Percentiles rank a stretch among this genome's conserved stretches.
Conservation (phyloP, 2,797 vertebrate genomes). For the Diglossa cyanea region DNA sequence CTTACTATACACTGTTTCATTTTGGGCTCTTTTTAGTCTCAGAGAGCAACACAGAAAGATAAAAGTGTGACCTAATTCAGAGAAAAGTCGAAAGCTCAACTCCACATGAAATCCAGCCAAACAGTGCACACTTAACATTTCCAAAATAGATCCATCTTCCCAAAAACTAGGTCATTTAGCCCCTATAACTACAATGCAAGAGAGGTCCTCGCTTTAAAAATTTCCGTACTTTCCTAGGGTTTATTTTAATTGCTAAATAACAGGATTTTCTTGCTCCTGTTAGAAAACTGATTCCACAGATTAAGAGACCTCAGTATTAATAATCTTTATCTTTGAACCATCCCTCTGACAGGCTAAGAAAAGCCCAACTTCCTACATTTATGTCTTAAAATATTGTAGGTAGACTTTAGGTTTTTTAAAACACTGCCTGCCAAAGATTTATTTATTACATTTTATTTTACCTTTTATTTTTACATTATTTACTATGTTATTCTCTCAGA, state of each 20-base stretch:
- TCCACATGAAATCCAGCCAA: conserved; percentile 3
- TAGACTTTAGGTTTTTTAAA: background rate
- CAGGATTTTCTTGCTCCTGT: background rate
- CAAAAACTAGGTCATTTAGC: conserved; percentile 25
- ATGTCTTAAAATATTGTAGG: background rate
- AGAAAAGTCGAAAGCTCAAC: background rate
- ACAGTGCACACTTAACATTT: background rate
- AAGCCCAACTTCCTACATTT: background rate
- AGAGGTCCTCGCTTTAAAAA: background rate
- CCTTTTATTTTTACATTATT: background rate
- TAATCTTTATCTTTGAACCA: background rate
- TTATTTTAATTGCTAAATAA: background rate
- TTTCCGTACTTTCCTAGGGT: background rate
- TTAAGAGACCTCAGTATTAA: background rate
- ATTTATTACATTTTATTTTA: background rate
- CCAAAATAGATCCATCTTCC: conserved; percentile 12
- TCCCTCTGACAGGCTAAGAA: background rate
- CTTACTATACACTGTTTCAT: background rate
- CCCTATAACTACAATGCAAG: background rate
- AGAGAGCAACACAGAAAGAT: background rate
- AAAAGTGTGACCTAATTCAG: conserved; percentile 22
- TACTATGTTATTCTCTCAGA: background rate
- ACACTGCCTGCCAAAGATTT: background rate
- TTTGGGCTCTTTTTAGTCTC: background rate
- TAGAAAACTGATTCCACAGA: background rate